Evolutionary conservation across 2,797 vertebrate species (phyloP), one percentile per base, ranked within the genome.

Genomic region (Hozukius guyotensis): DNA sequence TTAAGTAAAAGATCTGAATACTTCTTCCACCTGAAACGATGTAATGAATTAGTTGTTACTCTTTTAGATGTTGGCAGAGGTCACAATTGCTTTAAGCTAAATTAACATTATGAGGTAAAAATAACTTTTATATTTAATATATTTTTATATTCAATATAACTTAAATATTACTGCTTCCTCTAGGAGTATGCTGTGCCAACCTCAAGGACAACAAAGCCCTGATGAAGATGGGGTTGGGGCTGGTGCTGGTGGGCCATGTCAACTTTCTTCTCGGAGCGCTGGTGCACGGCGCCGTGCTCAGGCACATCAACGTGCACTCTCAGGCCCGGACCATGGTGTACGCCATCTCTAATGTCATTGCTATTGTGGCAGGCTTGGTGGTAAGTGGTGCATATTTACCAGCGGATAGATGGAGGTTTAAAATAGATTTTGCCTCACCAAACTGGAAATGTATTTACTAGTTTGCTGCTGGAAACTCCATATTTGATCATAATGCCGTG

Each of bases 191-290:
- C 74, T 95, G 95, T 84, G 96, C 91, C 80, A 94, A 75, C 91
- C 96, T 96, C n/a, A 94, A 96, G 63, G 95, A 97, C 88, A 91
- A 89, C 89, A 97, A 96, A 86, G 84, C 95, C 90, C 93, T 99
- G 84, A 98, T 98, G 98, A 99, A 97, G 92, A 96, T 97, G 1
- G 98, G 98, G 7, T 94, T 99, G 89, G 95, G 95, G 52, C 91
- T 98, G 91, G 96, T 99, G 63, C 95, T 99, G 56, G 89, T 96
- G 22, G 97, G 98, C 8, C 98, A 99, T 27, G 87, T 99, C 75
- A 97, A 95, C 93, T 99, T 99, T 89, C 91, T 99, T 46, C 82
- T 95, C 0, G 96, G 95, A 0, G 95, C 97, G 0, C 91, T 99
- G 5, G 94, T 98, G 29, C 97, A 98, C 0, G 97, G 98, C 24